phyloP scores from a whole-genome alignment of 2,113 vertebrate genomes.

The Sterrhoptilus dennistouni region DNA sequence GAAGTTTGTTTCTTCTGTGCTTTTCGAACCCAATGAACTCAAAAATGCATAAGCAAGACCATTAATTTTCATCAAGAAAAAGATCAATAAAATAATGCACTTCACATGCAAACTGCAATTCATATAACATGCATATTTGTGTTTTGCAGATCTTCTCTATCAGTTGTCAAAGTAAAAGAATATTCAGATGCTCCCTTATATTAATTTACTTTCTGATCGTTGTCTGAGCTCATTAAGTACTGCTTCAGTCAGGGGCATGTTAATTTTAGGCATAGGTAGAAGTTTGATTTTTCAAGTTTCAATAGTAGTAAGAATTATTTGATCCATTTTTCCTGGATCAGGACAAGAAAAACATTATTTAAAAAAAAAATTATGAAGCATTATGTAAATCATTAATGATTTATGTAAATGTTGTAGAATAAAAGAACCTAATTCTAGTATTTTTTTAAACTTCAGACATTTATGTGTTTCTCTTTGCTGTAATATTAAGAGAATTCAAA shows the following conservation, averaged over 20 bases:
- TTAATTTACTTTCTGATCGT: background rate
- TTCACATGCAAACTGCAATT: background rate
- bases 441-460: background rate
- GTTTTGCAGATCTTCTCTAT: background rate
- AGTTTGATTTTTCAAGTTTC: background rate
- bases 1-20: background rate
- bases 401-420: background rate
- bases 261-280: background rate
- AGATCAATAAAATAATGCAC: background rate
- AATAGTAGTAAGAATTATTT: background rate
- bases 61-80: background rate
- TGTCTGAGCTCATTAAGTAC: background rate
- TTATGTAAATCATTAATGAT: background rate
- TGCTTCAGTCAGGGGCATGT: background rate
- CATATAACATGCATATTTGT: accelerated
- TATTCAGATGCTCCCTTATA: background rate
- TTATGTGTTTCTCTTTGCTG: background rate
- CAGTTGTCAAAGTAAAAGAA: background rate
- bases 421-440: background rate
- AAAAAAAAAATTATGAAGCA: background rate
- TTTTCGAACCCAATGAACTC: background rate
- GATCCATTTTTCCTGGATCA: background rate
- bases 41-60: background rate
- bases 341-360: background rate
- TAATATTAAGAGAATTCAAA: background rate